A percentile compares a stretch with the other conserved stretches of the same genome.
Evolutionary conservation across 2,888 invertebrate species (phyloP).

Genomic region (Cephus pulcher): DNA sequence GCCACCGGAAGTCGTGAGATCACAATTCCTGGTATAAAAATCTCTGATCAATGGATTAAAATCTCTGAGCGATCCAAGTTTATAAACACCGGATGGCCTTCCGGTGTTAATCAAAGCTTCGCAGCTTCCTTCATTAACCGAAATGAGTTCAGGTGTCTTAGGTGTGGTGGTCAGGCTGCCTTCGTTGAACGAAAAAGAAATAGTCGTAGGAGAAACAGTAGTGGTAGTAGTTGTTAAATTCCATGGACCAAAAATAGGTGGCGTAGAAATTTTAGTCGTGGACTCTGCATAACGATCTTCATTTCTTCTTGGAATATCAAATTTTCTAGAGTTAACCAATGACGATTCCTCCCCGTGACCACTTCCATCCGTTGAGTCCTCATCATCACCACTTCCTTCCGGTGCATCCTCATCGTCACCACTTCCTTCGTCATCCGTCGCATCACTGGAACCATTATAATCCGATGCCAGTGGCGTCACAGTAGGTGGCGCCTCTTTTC

Average conservation of each 20-base stretch:
- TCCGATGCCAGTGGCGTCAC: conserved; percentile 7
- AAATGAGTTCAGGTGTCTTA: neutral
- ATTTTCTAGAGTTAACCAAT: neutral
- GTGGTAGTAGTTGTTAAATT: neutral
- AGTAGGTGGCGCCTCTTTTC: neutral
- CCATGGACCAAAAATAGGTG: neutral
- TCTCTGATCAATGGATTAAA: conserved; percentile 54
- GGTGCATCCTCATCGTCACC: conserved; percentile 20
- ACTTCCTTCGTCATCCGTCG: conserved; percentile 19
- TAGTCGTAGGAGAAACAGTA: neutral
- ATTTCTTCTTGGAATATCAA: neutral
- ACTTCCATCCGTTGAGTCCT: conserved; percentile 9
- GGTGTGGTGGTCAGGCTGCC: conserved; percentile 10
- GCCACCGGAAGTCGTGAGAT: conserved; percentile 66
- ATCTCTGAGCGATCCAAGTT: conserved; percentile 38
- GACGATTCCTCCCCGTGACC: neutral
- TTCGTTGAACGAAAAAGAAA: neutral
- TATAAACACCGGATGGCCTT: conserved; percentile 65
- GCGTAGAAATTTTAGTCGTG: neutral
- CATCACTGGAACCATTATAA: conserved; percentile 19
- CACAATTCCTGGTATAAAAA: conserved; percentile 67
- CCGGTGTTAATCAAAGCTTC: conserved; percentile 59
- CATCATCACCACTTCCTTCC: conserved; percentile 15
- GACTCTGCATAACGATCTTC: neutral
- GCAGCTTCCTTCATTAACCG: conserved; percentile 59